Conservation (phyloP, 2,797 vertebrate species). For the Sebastes ruberrimus region DNA sequence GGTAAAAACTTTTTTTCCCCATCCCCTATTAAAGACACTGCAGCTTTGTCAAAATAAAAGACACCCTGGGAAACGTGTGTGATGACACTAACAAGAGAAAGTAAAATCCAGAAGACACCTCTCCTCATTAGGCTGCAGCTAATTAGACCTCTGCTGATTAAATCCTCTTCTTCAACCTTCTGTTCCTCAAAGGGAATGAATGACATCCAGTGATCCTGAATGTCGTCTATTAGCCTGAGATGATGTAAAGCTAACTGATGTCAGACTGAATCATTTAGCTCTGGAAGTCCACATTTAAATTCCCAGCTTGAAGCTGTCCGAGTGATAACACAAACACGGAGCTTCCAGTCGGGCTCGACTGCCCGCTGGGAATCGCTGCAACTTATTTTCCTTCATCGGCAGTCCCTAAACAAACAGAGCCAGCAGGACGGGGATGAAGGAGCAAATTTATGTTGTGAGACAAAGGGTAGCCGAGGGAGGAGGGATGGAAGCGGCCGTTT, state of each 20-base stretch:
- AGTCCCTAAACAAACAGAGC: slow-evolving; percentile 74
- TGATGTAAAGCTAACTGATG: slow-evolving; percentile 33
- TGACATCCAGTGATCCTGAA: slow-evolving; percentile 12
- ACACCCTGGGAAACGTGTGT: neutral
- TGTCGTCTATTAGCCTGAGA: slow-evolving; percentile 11
- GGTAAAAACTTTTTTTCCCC: no score
- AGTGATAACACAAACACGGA: slow-evolving; percentile 52
- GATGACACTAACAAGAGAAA: slow-evolving; percentile 20
- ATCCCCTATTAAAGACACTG: neutral
- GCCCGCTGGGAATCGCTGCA: slow-evolving; percentile 57
- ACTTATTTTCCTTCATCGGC: slow-evolving; percentile 69
- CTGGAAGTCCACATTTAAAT: slow-evolving; percentile 26
- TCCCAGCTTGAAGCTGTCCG: slow-evolving; percentile 32
- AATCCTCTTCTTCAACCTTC: slow-evolving; percentile 12
- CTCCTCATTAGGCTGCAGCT: slow-evolving; percentile 49
- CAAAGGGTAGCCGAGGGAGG: slow-evolving; percentile 60
- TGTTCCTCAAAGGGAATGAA: slow-evolving; percentile 26
- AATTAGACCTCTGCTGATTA: slow-evolving; percentile 50
- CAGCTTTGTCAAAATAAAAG: slow-evolving; percentile 8
- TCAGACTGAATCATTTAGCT: slow-evolving; percentile 23
- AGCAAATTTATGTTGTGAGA: slow-evolving; percentile 75
- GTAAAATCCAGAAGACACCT: slow-evolving; percentile 16
- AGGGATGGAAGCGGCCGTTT: slow-evolving; percentile 41
- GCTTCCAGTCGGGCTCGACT: slow-evolving; percentile 34
- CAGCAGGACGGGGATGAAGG: slow-evolving; percentile 72